These are phyloP conservation scores for Sycophila texana DNA, from an alignment of 2,888 invertebrate genomes.

Conservation along the genomic window DNA sequence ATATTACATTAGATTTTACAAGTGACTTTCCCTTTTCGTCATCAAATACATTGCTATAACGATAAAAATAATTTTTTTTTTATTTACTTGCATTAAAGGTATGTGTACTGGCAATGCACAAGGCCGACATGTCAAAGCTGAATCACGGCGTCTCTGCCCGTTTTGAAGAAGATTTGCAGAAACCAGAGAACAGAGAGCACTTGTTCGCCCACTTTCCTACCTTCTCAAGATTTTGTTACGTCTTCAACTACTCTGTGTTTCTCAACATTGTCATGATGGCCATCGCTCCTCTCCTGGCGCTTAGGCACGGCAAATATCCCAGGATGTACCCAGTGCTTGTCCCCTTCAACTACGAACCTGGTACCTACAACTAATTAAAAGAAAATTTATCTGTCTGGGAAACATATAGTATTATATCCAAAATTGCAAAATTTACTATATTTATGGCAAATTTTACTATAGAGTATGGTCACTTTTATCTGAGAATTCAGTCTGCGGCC, in stretches of 20 bases:
- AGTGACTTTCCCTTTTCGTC: too few relatives aligned
- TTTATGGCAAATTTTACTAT: too few relatives aligned
- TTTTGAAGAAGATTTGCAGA: constrained; percentile 41
- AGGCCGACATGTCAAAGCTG: constrained; percentile 33
- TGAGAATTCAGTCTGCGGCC: too few relatives aligned
- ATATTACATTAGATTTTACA: too few relatives aligned
- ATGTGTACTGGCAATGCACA: neutral
- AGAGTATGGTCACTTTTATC: too few relatives aligned
- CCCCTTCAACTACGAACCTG: constrained; percentile 52
- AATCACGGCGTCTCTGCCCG: constrained; percentile 21
- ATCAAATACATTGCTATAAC: too few relatives aligned
- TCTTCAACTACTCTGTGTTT: constrained; percentile 29
- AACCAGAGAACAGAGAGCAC: constrained; percentile 28
- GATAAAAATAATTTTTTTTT: too few relatives aligned
- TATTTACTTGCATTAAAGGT: constrained; percentile 24
- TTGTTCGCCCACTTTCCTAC: constrained; percentile 30
- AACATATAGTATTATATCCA: too few relatives aligned
- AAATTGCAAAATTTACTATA: too few relatives aligned
- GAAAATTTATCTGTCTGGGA: neutral
- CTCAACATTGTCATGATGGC: constrained; percentile 20
- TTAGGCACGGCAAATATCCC: constrained; percentile 44
- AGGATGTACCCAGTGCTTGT: constrained; percentile 31
- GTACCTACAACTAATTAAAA: neutral
- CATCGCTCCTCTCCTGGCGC: constrained; percentile 19
- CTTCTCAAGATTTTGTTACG: constrained; percentile 41